Percentiles rank a stretch among this genome's conserved stretches.
phyloP scores from a whole-genome alignment of 2,888 invertebrate species.

The Epistrophe grossulariae region DNA sequence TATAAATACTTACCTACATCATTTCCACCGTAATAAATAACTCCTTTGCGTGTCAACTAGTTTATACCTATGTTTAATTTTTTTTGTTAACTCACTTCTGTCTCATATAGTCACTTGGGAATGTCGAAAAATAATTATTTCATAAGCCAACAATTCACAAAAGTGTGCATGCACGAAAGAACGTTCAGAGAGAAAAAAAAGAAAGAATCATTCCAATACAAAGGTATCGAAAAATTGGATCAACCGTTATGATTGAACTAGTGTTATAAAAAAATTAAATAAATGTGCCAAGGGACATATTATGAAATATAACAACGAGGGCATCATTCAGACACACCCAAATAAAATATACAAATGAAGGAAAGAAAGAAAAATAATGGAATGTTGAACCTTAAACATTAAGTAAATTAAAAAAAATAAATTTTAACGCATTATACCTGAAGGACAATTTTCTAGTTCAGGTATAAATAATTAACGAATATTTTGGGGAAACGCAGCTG shows the following conservation, averaged over 20 bases:
- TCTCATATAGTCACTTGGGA: conserved; percentile 43
- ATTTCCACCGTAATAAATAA: conserved; percentile 51
- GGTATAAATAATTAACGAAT: conserved; percentile 52
- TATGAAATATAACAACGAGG: conserved; percentile 2
- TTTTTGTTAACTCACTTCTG: conserved; percentile 39
- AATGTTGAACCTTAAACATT: conserved; percentile 20
- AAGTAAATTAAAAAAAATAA: conserved; percentile 40
- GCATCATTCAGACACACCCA: conserved; percentile 41
- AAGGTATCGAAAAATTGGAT: conserved; percentile 53
- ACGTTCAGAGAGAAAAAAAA: not conserved
- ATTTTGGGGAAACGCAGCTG: conserved; percentile 51
- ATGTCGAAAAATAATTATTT: conserved; percentile 46
- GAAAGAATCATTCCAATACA: not conserved
- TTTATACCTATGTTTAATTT: conserved; percentile 29
- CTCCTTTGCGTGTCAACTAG: conserved; percentile 56
- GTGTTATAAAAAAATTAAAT: conserved; percentile 16
- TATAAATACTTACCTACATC: conserved; percentile 4
- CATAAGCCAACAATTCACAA: conserved; percentile 22
- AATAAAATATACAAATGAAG: not conserved
- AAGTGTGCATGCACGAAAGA: not conserved
- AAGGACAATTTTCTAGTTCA: conserved; percentile 48
- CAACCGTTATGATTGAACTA: conserved; percentile 39
- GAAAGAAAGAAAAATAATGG: not conserved
- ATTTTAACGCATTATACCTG: conserved; percentile 51
- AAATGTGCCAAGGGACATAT: conserved; percentile 33